Conservation (phyloP, 2,797 vertebrate genomes). For the Myotis findleyi region DNA sequence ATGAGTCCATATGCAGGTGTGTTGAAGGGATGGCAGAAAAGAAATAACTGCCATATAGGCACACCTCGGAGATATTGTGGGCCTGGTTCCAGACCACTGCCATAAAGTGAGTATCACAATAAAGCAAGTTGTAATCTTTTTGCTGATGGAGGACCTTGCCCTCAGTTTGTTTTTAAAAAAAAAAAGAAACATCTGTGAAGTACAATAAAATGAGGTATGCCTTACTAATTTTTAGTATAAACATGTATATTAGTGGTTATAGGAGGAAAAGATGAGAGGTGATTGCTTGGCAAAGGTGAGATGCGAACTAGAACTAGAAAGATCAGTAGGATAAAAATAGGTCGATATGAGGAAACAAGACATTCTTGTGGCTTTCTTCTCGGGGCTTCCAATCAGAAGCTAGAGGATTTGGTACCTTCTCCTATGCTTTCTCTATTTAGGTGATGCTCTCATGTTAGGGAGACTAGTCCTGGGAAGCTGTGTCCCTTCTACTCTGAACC, state of each 20-base stretch:
- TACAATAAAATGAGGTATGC: neutral
- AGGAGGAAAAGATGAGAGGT: slow-evolving; percentile 10
- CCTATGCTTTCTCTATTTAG: slow-evolving; percentile 16
- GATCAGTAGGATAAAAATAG: neutral
- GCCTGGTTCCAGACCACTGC: neutral
- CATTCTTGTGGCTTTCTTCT: neutral
- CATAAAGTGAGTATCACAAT: neutral
- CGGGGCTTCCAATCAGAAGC: neutral
- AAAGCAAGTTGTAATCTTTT: neutral
- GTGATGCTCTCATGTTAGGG: neutral
- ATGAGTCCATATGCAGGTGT: slow-evolving; percentile 39
- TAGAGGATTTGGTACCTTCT: neutral
- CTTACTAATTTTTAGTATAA: slow-evolving; percentile 54
- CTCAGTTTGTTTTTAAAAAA: neutral
- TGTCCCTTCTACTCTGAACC: slow-evolving; percentile 38
- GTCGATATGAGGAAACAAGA: neutral
- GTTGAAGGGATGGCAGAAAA: neutral
- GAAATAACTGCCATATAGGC: slow-evolving; percentile 13
- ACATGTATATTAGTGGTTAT: slow-evolving; percentile 12
- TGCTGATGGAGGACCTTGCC: neutral
- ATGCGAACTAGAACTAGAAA: neutral
- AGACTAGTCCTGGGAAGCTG: neutral
- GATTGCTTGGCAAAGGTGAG: slow-evolving; percentile 2
- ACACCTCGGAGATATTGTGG: too few relatives aligned
- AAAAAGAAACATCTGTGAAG: neutral